Evolutionary conservation across 2,888 invertebrate species (phyloP).

Genomic region (Syrphus vitripennis): DNA sequence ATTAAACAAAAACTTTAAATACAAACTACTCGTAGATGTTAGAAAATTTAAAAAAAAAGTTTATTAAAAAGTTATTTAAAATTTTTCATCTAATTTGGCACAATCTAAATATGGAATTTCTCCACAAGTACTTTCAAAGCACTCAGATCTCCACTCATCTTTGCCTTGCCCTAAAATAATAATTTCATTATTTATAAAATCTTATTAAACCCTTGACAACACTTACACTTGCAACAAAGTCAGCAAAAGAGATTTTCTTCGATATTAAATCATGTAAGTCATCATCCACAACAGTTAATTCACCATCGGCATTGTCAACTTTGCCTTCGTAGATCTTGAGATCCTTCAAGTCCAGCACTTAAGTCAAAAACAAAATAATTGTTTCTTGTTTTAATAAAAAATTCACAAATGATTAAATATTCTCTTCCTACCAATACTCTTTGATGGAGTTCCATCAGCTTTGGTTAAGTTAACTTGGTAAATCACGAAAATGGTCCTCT

Average conservation of each 20-base stretch:
- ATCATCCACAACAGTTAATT: conserved; percentile 77
- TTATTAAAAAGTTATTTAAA: too few species aligned
- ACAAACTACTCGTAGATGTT: too few species aligned
- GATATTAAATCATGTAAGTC: conserved; percentile 73
- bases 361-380: background rate
- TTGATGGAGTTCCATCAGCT: conserved; percentile 22
- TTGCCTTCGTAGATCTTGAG: conserved; percentile 78
- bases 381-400: too few species aligned
- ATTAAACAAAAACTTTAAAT: too few species aligned
- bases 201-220: background rate
- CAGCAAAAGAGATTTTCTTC: conserved; percentile 14
- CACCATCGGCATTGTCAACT: conserved; percentile 74
- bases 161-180: conserved; percentile 4
- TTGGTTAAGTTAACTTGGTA: conserved; percentile 17
- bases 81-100: too few species aligned
- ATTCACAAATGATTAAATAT: background rate
- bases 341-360: conserved; percentile 76
- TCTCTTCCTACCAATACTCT: conserved; percentile 7
- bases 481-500: conserved; percentile 31
- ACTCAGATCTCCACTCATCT: conserved; percentile 23
- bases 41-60: too few species aligned
- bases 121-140: background rate
- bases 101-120: conserved; percentile 9
- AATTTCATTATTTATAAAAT: background rate
- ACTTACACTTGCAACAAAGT: conserved; percentile 15